Percentiles rank a stretch among this genome's conserved stretches.
phyloP scores from a whole-genome alignment of 2,888 invertebrate species.

The Onchidella celtica region DNA sequence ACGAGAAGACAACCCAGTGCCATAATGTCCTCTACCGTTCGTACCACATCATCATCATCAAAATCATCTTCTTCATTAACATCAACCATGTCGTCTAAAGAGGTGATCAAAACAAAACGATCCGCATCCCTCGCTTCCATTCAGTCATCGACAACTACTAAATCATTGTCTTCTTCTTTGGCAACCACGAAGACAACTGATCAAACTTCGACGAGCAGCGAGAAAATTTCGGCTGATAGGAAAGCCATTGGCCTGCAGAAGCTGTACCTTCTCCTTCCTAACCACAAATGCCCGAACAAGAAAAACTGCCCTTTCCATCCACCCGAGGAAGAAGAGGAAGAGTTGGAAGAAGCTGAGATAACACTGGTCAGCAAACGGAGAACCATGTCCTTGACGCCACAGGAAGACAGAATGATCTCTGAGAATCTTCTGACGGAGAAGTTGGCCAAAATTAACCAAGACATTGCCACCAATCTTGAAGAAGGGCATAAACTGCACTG shows the following conservation, averaged over 20 bases:
- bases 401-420: conserved; percentile 17
- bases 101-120: background rate
- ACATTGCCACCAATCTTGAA: conserved; percentile 39
- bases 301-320: conserved; percentile 57
- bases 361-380: conserved; percentile 28
- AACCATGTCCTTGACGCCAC: conserved; percentile 28
- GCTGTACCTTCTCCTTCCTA: conserved; percentile 56
- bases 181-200: no score
- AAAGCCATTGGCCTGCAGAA: conserved; percentile 11
- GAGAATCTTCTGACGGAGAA: conserved; percentile 48
- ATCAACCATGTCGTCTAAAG: background rate
- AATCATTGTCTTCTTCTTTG: no score
- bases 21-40: no score
- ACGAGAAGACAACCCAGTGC: no score
- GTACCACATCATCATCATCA: background rate
- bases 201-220: no score
- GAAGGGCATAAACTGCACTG: conserved; percentile 48
- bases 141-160: background rate
- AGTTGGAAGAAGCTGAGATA: conserved; percentile 28
- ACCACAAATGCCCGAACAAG: conserved; percentile 55
- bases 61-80: background rate
- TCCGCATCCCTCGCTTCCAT: background rate
- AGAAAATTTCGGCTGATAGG: no score
- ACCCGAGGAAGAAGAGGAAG: conserved; percentile 48
- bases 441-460: conserved; percentile 46